Evolutionary conservation across 2,888 invertebrate genomes (phyloP), one percentile per base, ranked within the genome.

Genomic region (Erynnis tages): DNA sequence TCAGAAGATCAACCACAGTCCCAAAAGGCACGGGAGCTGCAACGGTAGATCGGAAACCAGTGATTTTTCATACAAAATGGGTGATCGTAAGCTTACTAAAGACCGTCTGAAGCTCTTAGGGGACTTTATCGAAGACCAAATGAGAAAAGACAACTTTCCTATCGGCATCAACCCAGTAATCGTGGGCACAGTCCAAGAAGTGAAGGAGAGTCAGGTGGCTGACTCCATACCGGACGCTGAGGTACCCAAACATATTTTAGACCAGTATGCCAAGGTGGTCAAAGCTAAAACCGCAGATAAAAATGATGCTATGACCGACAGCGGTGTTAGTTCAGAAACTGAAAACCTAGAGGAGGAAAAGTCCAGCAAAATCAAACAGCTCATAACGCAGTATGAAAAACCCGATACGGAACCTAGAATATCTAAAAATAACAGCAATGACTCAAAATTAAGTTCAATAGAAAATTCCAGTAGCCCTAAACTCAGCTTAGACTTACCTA

Each of bases 301-400:
- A 43, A 78, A 78, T 29, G 87, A 87, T 27, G 77, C 77, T 0
- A 82, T 88, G 81, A 89, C 90, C 0, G 90, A 90, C 16, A 90
- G 90, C 16, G 90, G 90, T 21, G 89, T 90, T 0, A 88, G 90
- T 58, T 90, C 90, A 0, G 90, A 90, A 60, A 90, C 89, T 0
- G 90, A 90, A 53, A 88, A 88, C 46, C 58, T 82, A 0, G 88
- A 90, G 0, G 90, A 90, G 4, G 87, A 86, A 4, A 84, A 79
- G 55, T 62, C 54, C 7, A 72, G 73, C 21, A 67, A 73, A 14
- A 73, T 82, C 0, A 82, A 82, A 59, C 73, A 73, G 54, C 62
- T 77, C 0, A 71, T 69, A 11, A 67, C 67, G 4, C 76, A 76
- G 19, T 73, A 76, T 54, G 79, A 80, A 54, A 71, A 73, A 41